Percentiles rank a stretch among this genome's conserved stretches.
Conservation (phyloP, 2,888 invertebrate species). For the Drosophila niveifrons region DNA sequence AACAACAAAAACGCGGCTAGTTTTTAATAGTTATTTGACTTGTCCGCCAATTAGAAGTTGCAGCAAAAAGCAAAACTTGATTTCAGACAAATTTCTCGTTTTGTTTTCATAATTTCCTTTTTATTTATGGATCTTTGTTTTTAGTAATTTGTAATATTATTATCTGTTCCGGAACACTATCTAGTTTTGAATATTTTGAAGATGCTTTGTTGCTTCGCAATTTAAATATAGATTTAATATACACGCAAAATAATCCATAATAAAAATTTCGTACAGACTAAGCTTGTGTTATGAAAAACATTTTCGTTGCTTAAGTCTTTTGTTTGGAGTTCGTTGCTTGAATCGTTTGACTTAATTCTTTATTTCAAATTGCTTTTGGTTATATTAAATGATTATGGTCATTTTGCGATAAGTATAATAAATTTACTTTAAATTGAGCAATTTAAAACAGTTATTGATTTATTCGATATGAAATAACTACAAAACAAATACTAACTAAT, state of each 20-base stretch:
- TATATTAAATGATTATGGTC: background rate
- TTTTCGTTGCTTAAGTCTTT: constrained; percentile 49
- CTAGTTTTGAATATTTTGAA: background rate
- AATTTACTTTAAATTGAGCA: constrained; percentile 1
- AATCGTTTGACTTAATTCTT: constrained; percentile 21
- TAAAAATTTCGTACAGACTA: constrained; percentile 3
- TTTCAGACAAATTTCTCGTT: background rate
- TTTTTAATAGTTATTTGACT: background rate
- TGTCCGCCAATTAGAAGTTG: background rate
- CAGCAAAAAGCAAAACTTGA: background rate
- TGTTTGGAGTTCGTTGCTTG: constrained; percentile 23
- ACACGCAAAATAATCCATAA: constrained; percentile 9
- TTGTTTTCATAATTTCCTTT: background rate
- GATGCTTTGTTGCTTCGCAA: constrained; percentile 5
- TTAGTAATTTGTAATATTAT: constrained; percentile 2
- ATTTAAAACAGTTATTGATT: background rate
- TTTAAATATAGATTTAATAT: background rate
- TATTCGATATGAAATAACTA: background rate
- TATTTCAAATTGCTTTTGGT: constrained; percentile 21
- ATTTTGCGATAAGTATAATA: constrained; percentile 13
- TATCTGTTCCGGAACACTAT: constrained; percentile 6
- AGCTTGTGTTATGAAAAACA: constrained; percentile 36
- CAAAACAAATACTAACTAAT: background rate
- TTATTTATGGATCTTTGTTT: constrained; percentile 4
- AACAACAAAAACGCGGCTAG: background rate